phyloP scores from a whole-genome alignment of 2,888 invertebrate species.

The Sympetrum striolatum region DNA sequence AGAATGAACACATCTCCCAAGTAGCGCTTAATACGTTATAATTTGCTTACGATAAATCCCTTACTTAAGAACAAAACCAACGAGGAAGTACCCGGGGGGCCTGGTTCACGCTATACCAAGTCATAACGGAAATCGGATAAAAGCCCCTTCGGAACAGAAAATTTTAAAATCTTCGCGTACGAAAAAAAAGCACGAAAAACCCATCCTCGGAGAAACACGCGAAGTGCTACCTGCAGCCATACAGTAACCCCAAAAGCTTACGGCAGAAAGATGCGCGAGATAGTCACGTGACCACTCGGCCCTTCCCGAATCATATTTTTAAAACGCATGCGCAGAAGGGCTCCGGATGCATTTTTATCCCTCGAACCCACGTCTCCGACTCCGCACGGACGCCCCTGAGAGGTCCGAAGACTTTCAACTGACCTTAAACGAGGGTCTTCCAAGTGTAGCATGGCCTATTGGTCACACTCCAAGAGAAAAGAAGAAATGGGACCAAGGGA shows the following conservation, averaged over 20 bases:
- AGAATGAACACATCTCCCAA: no score
- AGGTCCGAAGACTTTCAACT: not conserved
- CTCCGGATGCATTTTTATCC: not conserved
- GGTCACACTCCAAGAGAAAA: constrained; percentile 25
- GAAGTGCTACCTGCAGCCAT: not conserved
- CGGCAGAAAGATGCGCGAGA: no score
- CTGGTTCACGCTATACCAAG: not conserved
- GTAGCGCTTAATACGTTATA: no score
- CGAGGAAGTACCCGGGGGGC: not conserved
- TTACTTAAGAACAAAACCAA: no score
- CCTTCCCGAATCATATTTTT: no score
- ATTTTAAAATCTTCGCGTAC: not conserved
- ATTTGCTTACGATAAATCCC: no score
- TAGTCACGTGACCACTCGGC: no score
- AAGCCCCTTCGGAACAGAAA: no score
- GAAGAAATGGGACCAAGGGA: not conserved
- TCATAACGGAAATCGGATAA: not conserved
- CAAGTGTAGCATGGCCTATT: not conserved
- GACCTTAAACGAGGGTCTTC: not conserved
- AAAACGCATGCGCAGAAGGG: no score
- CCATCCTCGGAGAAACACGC: not conserved
- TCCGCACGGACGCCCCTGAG: not conserved
- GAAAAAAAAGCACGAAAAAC: not conserved
- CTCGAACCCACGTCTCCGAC: not conserved
- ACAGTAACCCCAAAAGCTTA: no score